A percentile compares a stretch with the other conserved stretches of the same genome.
Conservation (phyloP, 53 echinoderm and acorn worm species). For the Luidia sarsii region DNA sequence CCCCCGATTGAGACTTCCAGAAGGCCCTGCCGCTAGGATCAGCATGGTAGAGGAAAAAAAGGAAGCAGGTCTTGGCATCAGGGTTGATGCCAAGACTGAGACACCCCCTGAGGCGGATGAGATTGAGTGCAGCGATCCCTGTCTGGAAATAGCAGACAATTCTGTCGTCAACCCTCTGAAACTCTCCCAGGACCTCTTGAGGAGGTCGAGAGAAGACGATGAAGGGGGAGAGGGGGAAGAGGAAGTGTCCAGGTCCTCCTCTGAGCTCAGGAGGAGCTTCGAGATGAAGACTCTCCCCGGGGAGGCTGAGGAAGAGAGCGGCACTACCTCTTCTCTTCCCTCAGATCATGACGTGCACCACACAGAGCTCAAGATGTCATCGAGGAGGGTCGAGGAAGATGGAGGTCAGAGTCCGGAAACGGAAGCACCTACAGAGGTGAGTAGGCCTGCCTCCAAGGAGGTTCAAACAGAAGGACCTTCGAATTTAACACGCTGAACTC, state of each 20-base stretch:
- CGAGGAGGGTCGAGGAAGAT: too few relatives aligned
- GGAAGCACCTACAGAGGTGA: neutral
- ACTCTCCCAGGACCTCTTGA: constrained; percentile 9
- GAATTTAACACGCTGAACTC: too few relatives aligned
- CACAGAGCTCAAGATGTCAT: constrained; percentile 24
- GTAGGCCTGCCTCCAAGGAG: too few relatives aligned
- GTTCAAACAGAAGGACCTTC: too few relatives aligned
- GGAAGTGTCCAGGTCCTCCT: neutral
- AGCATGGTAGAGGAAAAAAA: too few relatives aligned
- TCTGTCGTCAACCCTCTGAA: neutral
- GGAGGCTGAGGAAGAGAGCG: constrained; percentile 24
- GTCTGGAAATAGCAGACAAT: neutral
- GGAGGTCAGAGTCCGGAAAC: constrained; percentile 7
- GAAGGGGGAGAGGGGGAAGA: neutral
- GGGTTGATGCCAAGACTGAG: too few relatives aligned
- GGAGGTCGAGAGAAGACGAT: neutral
- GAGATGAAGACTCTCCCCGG: constrained; percentile 53
- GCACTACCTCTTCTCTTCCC: neutral
- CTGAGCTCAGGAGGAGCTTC: neutral
- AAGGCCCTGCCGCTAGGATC: too few relatives aligned
- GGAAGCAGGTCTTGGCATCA: too few relatives aligned
- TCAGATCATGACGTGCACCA: constrained; percentile 24
- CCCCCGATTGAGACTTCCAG: too few relatives aligned
- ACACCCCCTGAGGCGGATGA: too few relatives aligned
- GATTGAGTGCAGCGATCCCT: too few relatives aligned